Evolutionary conservation across 1,140 invertebrate species (phyloP).

Genomic region (Macrocentrus cingulum): DNA sequence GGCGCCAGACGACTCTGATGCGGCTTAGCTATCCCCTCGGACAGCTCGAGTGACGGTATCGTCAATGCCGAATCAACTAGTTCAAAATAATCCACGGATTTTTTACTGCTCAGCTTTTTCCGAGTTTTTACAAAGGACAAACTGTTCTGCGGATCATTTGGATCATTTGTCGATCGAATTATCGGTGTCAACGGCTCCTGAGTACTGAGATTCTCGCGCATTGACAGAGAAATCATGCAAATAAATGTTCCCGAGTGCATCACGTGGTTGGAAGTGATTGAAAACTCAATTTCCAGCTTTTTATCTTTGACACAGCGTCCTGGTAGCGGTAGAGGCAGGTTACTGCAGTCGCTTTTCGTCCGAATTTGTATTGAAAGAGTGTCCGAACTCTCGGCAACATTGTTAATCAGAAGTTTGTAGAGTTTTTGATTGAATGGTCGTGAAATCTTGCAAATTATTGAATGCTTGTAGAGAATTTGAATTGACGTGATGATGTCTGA

Average conservation of each 20-base stretch:
- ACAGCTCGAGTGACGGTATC: slow-evolving; percentile 8
- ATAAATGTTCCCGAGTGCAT: slow-evolving; percentile 44
- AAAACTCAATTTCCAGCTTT: slow-evolving; percentile 49
- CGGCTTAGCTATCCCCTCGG: background rate
- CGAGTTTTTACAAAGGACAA: slow-evolving; percentile 30
- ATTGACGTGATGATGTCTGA: slow-evolving; percentile 37
- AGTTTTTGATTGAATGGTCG: slow-evolving; percentile 50
- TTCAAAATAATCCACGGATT: slow-evolving; percentile 41
- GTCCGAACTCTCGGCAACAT: slow-evolving; percentile 33
- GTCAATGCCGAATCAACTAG: slow-evolving; percentile 39
- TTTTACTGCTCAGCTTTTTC: slow-evolving; percentile 20
- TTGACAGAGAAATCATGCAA: slow-evolving; percentile 39
- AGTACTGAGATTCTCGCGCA: slow-evolving; percentile 6
- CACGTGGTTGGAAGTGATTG: slow-evolving; percentile 36
- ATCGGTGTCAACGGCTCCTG: slow-evolving; percentile 16
- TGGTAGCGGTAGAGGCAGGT: slow-evolving; percentile 49
- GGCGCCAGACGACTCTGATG: slow-evolving; percentile 14
- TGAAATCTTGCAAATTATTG: slow-evolving; percentile 41
- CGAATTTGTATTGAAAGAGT: slow-evolving; percentile 43
- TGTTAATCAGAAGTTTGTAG: slow-evolving; percentile 47
- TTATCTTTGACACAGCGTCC: slow-evolving; percentile 39
- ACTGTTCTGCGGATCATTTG: slow-evolving; percentile 49
- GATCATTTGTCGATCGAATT: slow-evolving; percentile 43
- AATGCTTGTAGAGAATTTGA: slow-evolving; percentile 42
- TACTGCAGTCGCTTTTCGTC: slow-evolving; percentile 32